Evolutionary conservation across 2,888 invertebrate genomes (phyloP).

Genomic region (Bombylius discolor): DNA sequence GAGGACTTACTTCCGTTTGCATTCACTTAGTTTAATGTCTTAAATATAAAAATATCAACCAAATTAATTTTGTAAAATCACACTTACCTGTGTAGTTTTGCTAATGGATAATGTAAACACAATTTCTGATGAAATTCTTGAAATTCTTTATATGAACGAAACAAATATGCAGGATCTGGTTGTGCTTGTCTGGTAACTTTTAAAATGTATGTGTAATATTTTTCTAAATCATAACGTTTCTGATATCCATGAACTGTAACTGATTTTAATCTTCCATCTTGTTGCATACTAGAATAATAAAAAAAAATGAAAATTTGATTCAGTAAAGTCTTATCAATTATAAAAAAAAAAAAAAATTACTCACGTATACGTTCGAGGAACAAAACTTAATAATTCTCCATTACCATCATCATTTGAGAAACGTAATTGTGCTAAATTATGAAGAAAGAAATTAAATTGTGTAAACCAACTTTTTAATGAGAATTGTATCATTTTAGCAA

Average conservation of each 20-base stretch:
- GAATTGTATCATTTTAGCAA: constrained; percentile 90
- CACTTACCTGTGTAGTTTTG: constrained; percentile 74
- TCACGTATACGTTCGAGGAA: constrained; percentile 87
- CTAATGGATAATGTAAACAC: constrained; percentile 79
- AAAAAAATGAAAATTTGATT: constrained; percentile 32
- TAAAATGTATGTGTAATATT: constrained; percentile 89
- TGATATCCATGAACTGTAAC: constrained; percentile 82
- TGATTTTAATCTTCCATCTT: constrained; percentile 75
- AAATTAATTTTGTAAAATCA: no score
- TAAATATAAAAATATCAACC: no score
- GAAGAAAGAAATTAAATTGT: constrained; percentile 95
- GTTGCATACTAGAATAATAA: constrained; percentile 51
- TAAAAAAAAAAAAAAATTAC: constrained; percentile 23
- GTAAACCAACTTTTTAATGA: constrained; percentile 88
- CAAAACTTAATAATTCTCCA: constrained; percentile 78
- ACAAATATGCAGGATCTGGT: constrained; percentile 75
- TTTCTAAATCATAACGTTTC: constrained; percentile 93
- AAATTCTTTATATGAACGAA: constrained; percentile 93
- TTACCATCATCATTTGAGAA: constrained; percentile 78
- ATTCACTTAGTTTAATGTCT: no score
- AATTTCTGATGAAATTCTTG: constrained; percentile 92
- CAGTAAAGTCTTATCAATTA: constrained; percentile 52
- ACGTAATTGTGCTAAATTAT: constrained; percentile 86
- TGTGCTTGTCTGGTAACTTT: constrained; percentile 73
- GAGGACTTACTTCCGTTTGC: background rate